A percentile compares a stretch with the other conserved stretches of the same genome.
phyloP scores from a whole-genome alignment of 1,140 invertebrate genomes.

The Drosophila willistoni region DNA sequence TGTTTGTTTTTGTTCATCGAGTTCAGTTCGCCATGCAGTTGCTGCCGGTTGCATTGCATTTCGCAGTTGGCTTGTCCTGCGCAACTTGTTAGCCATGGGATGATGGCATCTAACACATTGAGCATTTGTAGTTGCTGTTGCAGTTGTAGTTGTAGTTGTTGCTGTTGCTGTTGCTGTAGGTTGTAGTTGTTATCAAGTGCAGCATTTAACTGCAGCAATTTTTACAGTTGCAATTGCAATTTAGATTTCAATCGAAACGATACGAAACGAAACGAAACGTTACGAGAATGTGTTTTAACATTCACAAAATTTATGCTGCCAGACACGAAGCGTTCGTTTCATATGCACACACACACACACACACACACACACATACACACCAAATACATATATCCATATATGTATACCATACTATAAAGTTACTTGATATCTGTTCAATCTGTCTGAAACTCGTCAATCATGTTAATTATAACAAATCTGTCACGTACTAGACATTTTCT shows the following conservation, averaged over 20 bases:
- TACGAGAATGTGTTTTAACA: slow-evolving; percentile 48
- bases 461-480: slow-evolving; percentile 76
- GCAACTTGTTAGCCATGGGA: slow-evolving; percentile 62
- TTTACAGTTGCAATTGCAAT: slow-evolving; percentile 74
- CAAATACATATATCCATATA: not conserved
- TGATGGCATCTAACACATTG: slow-evolving; percentile 65
- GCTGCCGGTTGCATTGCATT: slow-evolving; percentile 16
- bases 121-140: slow-evolving; percentile 53
- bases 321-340: slow-evolving; percentile 10
- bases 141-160: slow-evolving; percentile 18
- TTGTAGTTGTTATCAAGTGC: slow-evolving; percentile 65
- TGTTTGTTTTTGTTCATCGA: slow-evolving; percentile 69
- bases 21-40: slow-evolving; percentile 16
- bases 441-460: slow-evolving; percentile 68
- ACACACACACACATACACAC: not conserved
- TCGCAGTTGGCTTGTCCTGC: slow-evolving; percentile 37
- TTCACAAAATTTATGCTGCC: slow-evolving; percentile 63
- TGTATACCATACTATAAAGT: not conserved
- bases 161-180: not conserved
- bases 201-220: slow-evolving; percentile 75
- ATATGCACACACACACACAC: slow-evolving; percentile 5
- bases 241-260: slow-evolving; percentile 72
- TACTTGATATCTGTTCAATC: slow-evolving; percentile 8
- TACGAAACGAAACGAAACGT: slow-evolving; percentile 41
- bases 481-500: slow-evolving; percentile 67